A percentile compares a stretch with the other conserved stretches of the same genome.
Conservation (phyloP, 1,140 invertebrate genomes). For the Leptonema lineaticorne region DNA sequence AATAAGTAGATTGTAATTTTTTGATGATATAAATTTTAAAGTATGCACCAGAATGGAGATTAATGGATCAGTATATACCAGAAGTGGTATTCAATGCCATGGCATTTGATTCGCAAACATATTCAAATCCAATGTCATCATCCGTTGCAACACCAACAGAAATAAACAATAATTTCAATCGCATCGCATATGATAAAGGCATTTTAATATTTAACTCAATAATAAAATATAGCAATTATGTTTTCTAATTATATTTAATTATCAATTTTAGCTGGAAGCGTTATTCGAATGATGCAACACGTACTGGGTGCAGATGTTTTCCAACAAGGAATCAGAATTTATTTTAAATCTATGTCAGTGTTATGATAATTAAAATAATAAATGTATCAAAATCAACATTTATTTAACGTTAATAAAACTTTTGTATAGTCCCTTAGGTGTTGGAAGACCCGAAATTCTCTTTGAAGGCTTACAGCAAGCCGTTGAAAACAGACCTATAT, state of each 20-base stretch:
- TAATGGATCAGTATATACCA: constrained; percentile 78
- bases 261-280: constrained; percentile 57
- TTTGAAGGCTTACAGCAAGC: constrained; percentile 9
- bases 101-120: constrained; percentile 62
- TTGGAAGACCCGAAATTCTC: constrained; percentile 3
- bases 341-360: constrained; percentile 52
- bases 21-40: neutral
- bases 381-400: neutral
- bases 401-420: neutral
- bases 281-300: constrained; percentile 60
- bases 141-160: constrained; percentile 69
- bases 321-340: constrained; percentile 47
- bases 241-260: too few relatives aligned
- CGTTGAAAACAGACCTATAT: neutral
- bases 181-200: constrained; percentile 68
- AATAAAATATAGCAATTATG: too few relatives aligned
- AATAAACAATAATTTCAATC: constrained; percentile 76
- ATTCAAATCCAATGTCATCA: constrained; percentile 74
- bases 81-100: constrained; percentile 67
- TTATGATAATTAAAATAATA: neutral
- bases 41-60: constrained; percentile 61
- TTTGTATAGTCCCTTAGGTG: constrained; percentile 16
- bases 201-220: too few relatives aligned
- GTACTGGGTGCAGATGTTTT: constrained; percentile 54
- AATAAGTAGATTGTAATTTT: too few relatives aligned